These are phyloP conservation scores for Hirtodrosophila duncani DNA, from an alignment of 2,888 invertebrate species.

Conservation along the genomic window DNA sequence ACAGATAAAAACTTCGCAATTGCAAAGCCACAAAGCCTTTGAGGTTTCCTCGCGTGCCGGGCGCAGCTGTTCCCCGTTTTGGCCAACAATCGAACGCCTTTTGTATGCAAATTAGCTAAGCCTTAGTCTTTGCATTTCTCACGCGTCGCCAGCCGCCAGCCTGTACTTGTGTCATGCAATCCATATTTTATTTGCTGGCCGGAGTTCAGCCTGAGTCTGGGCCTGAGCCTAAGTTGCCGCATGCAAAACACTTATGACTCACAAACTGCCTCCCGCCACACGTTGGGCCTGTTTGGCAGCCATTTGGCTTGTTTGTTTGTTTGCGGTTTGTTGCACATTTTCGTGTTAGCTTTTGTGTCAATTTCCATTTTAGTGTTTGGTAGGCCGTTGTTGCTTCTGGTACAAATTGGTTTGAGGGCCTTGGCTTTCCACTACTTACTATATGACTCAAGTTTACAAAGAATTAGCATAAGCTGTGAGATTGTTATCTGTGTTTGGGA, in stretches of 20 bases:
- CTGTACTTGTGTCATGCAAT: conserved; percentile 16
- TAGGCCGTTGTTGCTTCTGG: conserved; percentile 4
- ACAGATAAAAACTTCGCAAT: conserved; percentile 14
- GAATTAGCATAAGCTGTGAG: conserved; percentile 55
- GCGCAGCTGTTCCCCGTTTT: conserved; percentile 46
- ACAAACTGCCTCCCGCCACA: conserved; percentile 27
- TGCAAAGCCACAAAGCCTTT: too few species aligned
- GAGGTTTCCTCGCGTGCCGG: conserved; percentile 21
- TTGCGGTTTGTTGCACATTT: conserved; percentile 23
- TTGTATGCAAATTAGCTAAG: conserved; percentile 67
- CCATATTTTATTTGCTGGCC: too few species aligned
- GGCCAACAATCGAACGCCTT: conserved; percentile 54
- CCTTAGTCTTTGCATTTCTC: conserved; percentile 35
- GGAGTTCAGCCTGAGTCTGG: conserved; percentile 6
- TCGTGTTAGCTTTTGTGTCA: conserved; percentile 17
- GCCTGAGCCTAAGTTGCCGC: not conserved
- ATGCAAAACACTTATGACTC: too few species aligned
- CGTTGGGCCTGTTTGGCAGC: conserved; percentile 20
- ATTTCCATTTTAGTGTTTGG: conserved; percentile 35
- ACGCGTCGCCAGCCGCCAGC: conserved; percentile 35
- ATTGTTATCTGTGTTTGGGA: conserved; percentile 37
- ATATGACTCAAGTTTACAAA: conserved; percentile 40
- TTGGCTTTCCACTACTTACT: conserved; percentile 9
- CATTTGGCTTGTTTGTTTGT: conserved; percentile 25
- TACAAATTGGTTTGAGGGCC: conserved; percentile 34